These are phyloP conservation scores for Thymelicus lineola DNA, from an alignment of 2,888 invertebrate species.

Conservation along the genomic window DNA sequence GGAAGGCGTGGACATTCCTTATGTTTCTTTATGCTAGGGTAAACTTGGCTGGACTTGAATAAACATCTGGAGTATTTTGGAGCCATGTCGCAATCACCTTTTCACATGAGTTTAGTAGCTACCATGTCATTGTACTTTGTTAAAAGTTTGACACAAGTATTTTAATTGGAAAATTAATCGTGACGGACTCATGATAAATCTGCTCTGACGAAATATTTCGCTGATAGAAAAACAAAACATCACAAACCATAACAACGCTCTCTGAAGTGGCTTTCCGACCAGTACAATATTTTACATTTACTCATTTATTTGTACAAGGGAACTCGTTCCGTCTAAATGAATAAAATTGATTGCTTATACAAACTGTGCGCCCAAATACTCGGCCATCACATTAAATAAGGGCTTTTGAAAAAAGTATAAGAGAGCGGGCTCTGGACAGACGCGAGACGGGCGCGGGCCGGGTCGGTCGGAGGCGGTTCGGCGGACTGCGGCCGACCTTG, in stretches of 20 bases:
- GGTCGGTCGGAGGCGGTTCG: slow-evolving; percentile 55
- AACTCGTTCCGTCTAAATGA: slow-evolving; percentile 81
- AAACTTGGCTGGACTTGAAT: slow-evolving; percentile 17
- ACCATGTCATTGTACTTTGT: neutral
- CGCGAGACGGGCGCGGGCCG: slow-evolving; percentile 54
- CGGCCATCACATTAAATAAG: slow-evolving; percentile 83
- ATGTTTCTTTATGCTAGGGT: slow-evolving; percentile 23
- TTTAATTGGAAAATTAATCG: neutral
- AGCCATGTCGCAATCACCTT: neutral
- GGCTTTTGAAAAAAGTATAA: slow-evolving; percentile 73
- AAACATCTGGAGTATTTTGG: slow-evolving; percentile 31
- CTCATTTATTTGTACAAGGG: slow-evolving; percentile 78
- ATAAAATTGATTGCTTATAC: slow-evolving; percentile 86
- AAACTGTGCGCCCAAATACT: slow-evolving; percentile 84
- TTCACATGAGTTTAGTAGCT: neutral
- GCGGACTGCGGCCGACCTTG: slow-evolving; percentile 68
- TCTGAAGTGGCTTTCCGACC: slow-evolving; percentile 55
- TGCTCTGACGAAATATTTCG: slow-evolving; percentile 33
- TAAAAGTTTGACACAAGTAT: neutral
- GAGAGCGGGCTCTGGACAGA: slow-evolving; percentile 62
- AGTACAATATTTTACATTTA: slow-evolving; percentile 67
- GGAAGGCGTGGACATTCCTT: slow-evolving; percentile 35
- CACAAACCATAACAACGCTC: slow-evolving; percentile 58
- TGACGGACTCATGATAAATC: slow-evolving; percentile 12
- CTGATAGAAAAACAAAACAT: slow-evolving; percentile 54